Base-by-base conservation (phyloP, 2,888 invertebrate genomes). In the Limnephilus lunatus region DNA sequence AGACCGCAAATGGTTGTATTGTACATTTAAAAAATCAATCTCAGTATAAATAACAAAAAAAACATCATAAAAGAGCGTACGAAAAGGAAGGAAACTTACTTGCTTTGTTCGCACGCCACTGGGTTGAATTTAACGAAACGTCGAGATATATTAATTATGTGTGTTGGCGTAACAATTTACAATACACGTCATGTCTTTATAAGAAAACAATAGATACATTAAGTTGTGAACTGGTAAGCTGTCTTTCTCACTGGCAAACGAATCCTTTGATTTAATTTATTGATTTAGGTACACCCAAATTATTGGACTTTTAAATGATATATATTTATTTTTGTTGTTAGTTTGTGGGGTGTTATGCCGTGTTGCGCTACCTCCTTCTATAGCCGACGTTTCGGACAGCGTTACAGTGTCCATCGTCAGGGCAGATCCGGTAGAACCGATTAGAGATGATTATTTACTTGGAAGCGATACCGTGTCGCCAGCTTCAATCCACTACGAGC, bases 11-110 rank as follows among this genome's bases (percentile, higher is more conserved):
- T n/a, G 83, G 44, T 91, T 83, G 83, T 89, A 92, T 90, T 91
- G 83, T 88, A 92, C 90, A 91, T 91, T 68, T 68, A 92, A 92
- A 92, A 93, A 93, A 92, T 93, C 93, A 93, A 92, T 93, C 93
- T 91, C 87, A 90, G 90, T 90, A 91, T 85, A 92, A 92, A 93
- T 93, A 92, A 39, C 39, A 39, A 93, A 80, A 92, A 93, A 92
- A 93, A 93, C 90, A 93, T 25, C 92, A 92, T 87, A 86, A 88
- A 90, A 31, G 92, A 53, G 90, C 83, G 32, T 81, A 90, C 53
- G 85, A 93, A 85, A 87, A 90, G 80, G 88, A 92, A 87, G 90
- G 25, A 25, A n/a, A 68, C 25, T 7, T 68, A 25, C 1, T 68
- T 25, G 68, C 68, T 68, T 68, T 68, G 68, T 68, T 68, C 68